Percentiles rank a stretch among this genome's conserved stretches.
Conservation (phyloP, 2,797 vertebrate genomes). For the Psittacula derbiana region DNA sequence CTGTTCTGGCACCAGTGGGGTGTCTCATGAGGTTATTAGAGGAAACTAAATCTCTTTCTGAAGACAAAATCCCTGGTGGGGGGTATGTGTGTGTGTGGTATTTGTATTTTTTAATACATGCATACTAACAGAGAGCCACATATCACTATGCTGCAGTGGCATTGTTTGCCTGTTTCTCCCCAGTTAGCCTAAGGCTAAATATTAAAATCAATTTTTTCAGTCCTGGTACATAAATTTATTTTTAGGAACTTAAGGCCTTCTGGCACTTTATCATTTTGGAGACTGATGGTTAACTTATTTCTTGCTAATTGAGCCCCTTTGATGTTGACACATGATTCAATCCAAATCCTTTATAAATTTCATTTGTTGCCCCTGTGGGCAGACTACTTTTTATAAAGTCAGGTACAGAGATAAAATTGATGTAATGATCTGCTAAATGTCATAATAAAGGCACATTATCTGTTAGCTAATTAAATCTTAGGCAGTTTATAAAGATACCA, state of each 20-base stretch:
- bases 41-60: background rate
- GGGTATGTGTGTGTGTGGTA: background rate
- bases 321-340: slow-evolving; percentile 15
- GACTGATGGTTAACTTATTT: background rate
- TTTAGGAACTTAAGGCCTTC: background rate
- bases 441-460: slow-evolving; percentile 7
- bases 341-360: slow-evolving; percentile 16
- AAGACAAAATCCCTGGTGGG: background rate
- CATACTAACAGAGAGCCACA: background rate
- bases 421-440: slow-evolving; percentile 19
- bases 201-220: background rate
- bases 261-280: background rate
- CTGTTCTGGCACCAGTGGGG: background rate
- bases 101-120: background rate
- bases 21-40: background rate
- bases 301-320: slow-evolving; percentile 3
- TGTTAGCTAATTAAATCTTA: slow-evolving; percentile 38
- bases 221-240: background rate
- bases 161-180: background rate
- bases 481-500: background rate
- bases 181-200: background rate
- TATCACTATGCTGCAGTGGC: background rate
- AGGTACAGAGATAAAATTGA: background rate
- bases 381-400: slow-evolving; percentile 32
- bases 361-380: background rate